These are phyloP conservation scores for Bufotes viridis DNA, from an alignment of 2,797 vertebrate species.

Conservation along the genomic window DNA sequence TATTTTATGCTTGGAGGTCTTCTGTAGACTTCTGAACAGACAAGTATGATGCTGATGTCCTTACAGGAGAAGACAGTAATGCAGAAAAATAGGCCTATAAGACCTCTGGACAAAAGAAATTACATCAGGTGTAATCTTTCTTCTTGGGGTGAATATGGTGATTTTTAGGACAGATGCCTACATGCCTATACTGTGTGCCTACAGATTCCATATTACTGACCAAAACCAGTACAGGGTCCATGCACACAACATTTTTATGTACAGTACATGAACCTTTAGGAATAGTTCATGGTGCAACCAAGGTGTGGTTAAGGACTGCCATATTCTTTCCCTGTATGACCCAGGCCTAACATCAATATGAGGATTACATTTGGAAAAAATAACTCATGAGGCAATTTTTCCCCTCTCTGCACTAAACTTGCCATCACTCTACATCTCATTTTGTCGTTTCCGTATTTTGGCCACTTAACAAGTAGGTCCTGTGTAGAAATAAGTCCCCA, in stretches of 20 bases:
- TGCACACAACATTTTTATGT: background rate
- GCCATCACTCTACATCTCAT: conserved; percentile 38
- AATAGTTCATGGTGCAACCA: background rate
- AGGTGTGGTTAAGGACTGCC: background rate
- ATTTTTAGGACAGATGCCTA: background rate
- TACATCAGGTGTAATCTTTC: too few species aligned
- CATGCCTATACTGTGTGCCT: too few species aligned
- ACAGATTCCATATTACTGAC: background rate
- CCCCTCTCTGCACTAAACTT: conserved; percentile 27
- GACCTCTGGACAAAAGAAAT: too few species aligned
- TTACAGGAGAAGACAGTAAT: too few species aligned
- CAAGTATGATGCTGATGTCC: too few species aligned
- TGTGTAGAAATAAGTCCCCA: conserved; percentile 36
- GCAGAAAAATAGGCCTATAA: too few species aligned
- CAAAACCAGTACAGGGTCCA: background rate
- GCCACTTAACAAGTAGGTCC: conserved; percentile 47
- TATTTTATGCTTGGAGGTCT: too few species aligned
- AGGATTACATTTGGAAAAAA: background rate
- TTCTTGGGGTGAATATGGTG: background rate
- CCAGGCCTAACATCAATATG: background rate
- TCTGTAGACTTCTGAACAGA: too few species aligned
- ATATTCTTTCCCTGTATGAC: background rate
- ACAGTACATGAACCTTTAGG: background rate
- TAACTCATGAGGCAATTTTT: background rate
- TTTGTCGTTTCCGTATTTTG: conserved; percentile 37